Conservation (phyloP, 1,140 invertebrate species). For the Thaumatotibia leucotreta region DNA sequence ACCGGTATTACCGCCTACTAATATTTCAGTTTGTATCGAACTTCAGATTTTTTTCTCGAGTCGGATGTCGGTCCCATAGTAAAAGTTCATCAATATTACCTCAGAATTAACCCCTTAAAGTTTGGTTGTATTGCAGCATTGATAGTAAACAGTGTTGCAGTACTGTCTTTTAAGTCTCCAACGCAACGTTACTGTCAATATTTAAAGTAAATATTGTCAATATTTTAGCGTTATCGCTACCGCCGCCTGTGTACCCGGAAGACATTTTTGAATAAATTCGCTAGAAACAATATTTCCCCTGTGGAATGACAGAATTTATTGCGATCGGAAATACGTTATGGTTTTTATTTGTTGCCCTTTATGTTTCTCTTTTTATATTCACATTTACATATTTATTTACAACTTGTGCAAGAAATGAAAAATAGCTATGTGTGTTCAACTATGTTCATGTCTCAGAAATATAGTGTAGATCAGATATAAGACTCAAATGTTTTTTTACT, state of each 20-base stretch:
- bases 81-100: too few species aligned
- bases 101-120: too few species aligned
- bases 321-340: constrained; percentile 10
- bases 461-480: too few species aligned
- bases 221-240: constrained; percentile 20
- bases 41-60: too few species aligned
- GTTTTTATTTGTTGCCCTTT: not conserved
- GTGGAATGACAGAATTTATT: not conserved
- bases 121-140: too few species aligned
- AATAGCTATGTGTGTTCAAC: not conserved
- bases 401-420: not conserved
- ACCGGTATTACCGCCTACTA: too few species aligned
- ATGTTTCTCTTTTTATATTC: constrained; percentile 5
- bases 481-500: too few species aligned
- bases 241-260: not conserved
- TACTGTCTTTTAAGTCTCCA: not conserved
- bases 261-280: constrained; percentile 21
- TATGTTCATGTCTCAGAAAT: too few species aligned
- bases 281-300: constrained; percentile 19
- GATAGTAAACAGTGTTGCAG: too few species aligned
- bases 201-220: constrained; percentile 21
- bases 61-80: too few species aligned
- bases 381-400: not conserved
- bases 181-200: constrained; percentile 15
- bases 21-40: too few species aligned